Evolutionary conservation across 2,113 vertebrate species (phyloP).

Genomic region (Toxostoma redivivum): DNA sequence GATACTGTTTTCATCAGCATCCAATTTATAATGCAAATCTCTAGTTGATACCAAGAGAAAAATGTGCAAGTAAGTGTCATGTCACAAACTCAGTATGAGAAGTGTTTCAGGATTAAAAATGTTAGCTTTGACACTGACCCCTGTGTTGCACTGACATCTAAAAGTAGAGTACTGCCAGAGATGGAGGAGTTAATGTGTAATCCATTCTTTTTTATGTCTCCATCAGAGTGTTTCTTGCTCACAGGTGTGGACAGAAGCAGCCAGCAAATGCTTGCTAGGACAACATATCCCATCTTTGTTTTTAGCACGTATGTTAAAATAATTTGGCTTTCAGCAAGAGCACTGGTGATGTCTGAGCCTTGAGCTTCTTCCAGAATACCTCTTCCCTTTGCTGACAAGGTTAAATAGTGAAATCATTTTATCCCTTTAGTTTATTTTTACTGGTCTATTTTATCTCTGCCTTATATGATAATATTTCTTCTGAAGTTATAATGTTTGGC

Average conservation of each 20-base stretch:
- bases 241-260: neutral
- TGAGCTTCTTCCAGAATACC: neutral
- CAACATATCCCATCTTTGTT: neutral
- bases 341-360: neutral
- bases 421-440: neutral
- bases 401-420: neutral
- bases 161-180: neutral
- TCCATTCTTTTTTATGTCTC: neutral
- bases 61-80: neutral
- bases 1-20: neutral
- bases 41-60: neutral
- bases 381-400: neutral
- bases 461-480: neutral
- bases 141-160: neutral
- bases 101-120: neutral
- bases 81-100: neutral
- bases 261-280: neutral
- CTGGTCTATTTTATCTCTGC: neutral
- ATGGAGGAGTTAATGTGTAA: neutral
- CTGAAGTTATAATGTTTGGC: neutral
- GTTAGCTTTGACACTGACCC: neutral
- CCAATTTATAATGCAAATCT: neutral
- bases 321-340: neutral
- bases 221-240: neutral
- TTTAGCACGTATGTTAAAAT: neutral